These are phyloP conservation scores for Acanthochromis polyacanthus DNA, from an alignment of 2,113 vertebrate species.

Conservation along the genomic window DNA sequence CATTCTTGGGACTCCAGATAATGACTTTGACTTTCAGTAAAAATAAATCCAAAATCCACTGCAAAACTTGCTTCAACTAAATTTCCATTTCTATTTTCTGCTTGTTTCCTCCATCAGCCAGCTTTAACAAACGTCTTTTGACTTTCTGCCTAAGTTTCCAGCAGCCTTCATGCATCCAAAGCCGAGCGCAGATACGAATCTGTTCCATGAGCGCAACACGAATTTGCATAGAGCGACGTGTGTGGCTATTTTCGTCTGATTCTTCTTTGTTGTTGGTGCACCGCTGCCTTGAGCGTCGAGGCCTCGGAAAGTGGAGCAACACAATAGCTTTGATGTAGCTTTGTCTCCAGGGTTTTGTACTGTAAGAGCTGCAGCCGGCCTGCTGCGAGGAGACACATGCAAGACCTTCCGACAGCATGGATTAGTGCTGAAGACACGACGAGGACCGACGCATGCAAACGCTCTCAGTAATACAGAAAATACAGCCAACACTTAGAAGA, in stretches of 20 bases:
- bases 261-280: constrained; percentile 59
- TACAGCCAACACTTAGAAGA: too few relatives aligned
- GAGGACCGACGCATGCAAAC: constrained; percentile 11
- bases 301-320: constrained; percentile 69
- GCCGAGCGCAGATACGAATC: constrained; percentile 17
- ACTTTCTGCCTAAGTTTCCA: not conserved
- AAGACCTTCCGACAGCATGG: constrained; percentile 39
- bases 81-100: not conserved
- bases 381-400: not conserved
- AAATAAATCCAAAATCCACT: too few relatives aligned
- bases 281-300: constrained; percentile 61
- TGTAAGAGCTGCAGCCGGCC: constrained; percentile 28
- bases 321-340: constrained; percentile 66
- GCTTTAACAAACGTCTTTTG: not conserved
- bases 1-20: too few relatives aligned
- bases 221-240: constrained; percentile 46
- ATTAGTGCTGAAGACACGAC: constrained; percentile 41
- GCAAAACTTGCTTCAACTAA: too few relatives aligned
- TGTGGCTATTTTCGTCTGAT: constrained; percentile 57
- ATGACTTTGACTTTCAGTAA: too few relatives aligned
- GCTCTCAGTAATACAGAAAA: not conserved
- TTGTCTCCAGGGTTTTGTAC: constrained; percentile 52
- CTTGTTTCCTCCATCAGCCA: not conserved
- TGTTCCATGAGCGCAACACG: constrained; percentile 3
- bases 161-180: not conserved